These are phyloP conservation scores for Neostethus bicornis DNA, from an alignment of 2,797 vertebrate species.

Conservation along the genomic window DNA sequence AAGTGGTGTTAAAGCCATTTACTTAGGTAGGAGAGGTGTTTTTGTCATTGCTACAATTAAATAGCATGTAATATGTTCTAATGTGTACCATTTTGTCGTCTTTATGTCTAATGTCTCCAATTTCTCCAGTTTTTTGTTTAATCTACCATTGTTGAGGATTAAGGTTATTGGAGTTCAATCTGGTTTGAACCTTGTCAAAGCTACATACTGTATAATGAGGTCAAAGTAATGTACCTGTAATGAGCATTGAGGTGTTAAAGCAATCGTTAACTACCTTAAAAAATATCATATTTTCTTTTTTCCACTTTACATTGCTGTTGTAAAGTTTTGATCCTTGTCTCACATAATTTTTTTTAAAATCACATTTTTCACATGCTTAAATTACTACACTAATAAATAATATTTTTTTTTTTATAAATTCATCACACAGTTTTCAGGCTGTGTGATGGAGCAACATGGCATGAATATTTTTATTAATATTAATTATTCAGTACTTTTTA, in stretches of 20 bases:
- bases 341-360: too few relatives aligned
- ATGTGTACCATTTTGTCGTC: slow-evolving; percentile 27
- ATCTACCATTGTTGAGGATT: slow-evolving; percentile 56
- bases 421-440: slow-evolving; percentile 8
- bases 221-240: slow-evolving; percentile 12
- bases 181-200: slow-evolving; percentile 34
- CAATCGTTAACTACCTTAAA: not conserved
- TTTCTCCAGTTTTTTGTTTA: slow-evolving; percentile 58
- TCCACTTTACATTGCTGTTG: not conserved
- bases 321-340: too few relatives aligned
- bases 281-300: not conserved
- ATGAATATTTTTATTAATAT: too few relatives aligned
- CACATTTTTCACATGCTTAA: not conserved
- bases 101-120: slow-evolving; percentile 56
- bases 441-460: too few relatives aligned
- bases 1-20: slow-evolving; percentile 36
- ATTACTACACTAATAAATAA: not conserved
- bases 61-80: slow-evolving; percentile 8
- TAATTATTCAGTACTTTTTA: too few relatives aligned
- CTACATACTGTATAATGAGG: slow-evolving; percentile 15
- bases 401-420: slow-evolving; percentile 4
- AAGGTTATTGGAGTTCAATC: slow-evolving; percentile 39
- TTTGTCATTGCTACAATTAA: slow-evolving; percentile 23
- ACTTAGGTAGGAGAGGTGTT: slow-evolving; percentile 30
- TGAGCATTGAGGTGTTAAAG: not conserved